Evolutionary conservation across 2,113 vertebrate species (phyloP), one percentile per base, ranked within the genome.

Genomic region (Suricata suricatta): DNA sequence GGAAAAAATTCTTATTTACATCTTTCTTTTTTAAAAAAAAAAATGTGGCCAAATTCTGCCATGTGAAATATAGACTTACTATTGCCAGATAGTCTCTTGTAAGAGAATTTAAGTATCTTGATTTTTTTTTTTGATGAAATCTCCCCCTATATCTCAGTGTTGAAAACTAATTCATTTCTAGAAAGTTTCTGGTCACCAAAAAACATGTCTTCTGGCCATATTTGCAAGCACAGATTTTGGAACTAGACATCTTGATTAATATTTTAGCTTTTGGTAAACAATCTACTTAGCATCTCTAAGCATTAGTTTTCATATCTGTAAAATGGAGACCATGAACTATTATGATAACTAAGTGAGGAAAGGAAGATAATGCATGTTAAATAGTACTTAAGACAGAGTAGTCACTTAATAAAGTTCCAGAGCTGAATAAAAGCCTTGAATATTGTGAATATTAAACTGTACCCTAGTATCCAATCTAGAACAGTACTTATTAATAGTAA

Each of bases 271-370:
- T 88, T 54, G 5, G 33, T 88, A 91, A 29, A 10, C 52, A 79
- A 71, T 72, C 83, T 77, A 31, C 81, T 83, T 64, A 96, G 85
- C 5, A 35, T 95, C n/a, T 85, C 12, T 80, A 85, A 35, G 17
- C 1, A 80, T 81, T 86, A 60, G 33, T 83, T 85, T 93, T 50
- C 5, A 44, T 38, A 72, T 52, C 11, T 94, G 1, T 89, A 95
- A 93, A 94, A 88, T 63, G 21, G 27, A 77, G 25, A 79, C 12
- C 11, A 79, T 68, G 81, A 72, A 71, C 25, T 74, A 0, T 52
- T 92, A 82, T 14, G 27, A 57, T 14, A 93, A 72, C 60, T 94
- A 90, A 92, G 52, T 86, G 7, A 92, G 25, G 97, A 97, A 82
- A 68, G 41, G 2, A 7, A 74, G 12, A 54, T 13, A 86, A 57